phyloP scores from a whole-genome alignment of 2,113 vertebrate species.

The Deroptyus accipitrinus region DNA sequence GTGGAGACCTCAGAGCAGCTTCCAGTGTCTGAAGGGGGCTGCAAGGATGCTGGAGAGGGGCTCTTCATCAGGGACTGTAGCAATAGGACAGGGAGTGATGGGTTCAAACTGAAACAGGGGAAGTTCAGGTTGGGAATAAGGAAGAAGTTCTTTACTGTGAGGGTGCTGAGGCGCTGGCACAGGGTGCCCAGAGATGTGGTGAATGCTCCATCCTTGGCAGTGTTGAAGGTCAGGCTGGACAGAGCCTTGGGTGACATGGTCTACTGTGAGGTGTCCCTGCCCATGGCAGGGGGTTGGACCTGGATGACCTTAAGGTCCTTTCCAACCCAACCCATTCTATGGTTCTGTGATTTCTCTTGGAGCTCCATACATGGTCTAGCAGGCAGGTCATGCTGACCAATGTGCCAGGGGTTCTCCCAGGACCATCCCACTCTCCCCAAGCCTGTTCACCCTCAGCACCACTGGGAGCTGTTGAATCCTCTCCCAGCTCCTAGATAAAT shows the following conservation, averaged over 20 bases:
- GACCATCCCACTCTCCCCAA: background rate
- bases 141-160: background rate
- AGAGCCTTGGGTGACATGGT: background rate
- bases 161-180: background rate
- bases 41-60: background rate
- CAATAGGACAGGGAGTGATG: background rate
- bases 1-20: no score
- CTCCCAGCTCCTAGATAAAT: background rate
- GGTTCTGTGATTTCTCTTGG: background rate
- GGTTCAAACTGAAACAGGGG: background rate
- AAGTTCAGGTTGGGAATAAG: background rate
- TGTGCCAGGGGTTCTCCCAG: background rate
- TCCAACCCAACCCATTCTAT: background rate
- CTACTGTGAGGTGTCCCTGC: background rate
- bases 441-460: background rate
- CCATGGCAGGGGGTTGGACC: background rate
- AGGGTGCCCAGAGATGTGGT: background rate
- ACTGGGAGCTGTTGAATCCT: background rate
- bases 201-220: background rate
- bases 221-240: background rate
- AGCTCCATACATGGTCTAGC: background rate
- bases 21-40: background rate
- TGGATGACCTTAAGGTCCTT: background rate
- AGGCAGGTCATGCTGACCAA: background rate
- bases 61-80: background rate